Conservation (phyloP, 1,140 invertebrate species). For the Drosophila ficusphila region DNA sequence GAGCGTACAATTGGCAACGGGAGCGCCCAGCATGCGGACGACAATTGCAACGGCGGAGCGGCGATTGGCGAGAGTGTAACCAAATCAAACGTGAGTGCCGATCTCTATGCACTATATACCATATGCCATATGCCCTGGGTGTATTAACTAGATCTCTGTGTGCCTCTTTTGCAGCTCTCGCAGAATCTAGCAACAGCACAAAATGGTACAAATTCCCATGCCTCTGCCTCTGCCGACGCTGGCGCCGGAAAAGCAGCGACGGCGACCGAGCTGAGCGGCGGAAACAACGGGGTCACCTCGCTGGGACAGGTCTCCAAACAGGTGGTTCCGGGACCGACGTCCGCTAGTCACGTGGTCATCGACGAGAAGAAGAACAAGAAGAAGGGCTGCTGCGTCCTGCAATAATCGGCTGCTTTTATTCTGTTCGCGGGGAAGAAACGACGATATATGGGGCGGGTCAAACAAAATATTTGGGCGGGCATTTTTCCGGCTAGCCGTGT, state of each 20-base stretch:
- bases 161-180: constrained; percentile 67
- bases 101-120: no score
- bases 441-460: not conserved
- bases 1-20: constrained; percentile 83
- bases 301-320: constrained; percentile 83
- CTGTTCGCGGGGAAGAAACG: not conserved
- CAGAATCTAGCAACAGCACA: constrained; percentile 82
- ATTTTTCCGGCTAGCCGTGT: constrained; percentile 28
- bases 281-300: constrained; percentile 75
- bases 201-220: constrained; percentile 84
- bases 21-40: constrained; percentile 73
- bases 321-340: constrained; percentile 83
- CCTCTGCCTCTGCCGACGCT: constrained; percentile 45
- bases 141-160: not conserved
- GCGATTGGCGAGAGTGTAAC: constrained; percentile 74
- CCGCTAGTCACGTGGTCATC: constrained; percentile 84
- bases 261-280: constrained; percentile 32
- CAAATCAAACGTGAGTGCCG: constrained; percentile 74
- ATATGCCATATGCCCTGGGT: no score
- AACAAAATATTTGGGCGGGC: not conserved
- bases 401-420: constrained; percentile 62
- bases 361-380: constrained; percentile 84
- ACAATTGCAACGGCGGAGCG: constrained; percentile 67
- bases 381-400: constrained; percentile 83
- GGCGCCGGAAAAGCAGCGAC: constrained; percentile 47